Conservation (phyloP, 2,888 invertebrate genomes). For the Graphium colonna region DNA sequence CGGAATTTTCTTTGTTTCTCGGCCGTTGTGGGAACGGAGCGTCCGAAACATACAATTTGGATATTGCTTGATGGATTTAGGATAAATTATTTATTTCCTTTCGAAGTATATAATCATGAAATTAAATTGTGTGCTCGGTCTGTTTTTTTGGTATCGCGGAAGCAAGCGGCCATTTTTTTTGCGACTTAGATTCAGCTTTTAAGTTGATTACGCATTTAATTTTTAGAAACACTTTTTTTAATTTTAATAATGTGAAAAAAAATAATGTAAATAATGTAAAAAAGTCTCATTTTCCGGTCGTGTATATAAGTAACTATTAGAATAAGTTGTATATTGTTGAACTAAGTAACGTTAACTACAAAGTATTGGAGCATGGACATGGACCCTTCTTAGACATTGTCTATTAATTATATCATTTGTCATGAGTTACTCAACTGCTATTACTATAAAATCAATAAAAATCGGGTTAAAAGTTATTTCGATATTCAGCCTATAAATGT, state of each 20-base stretch:
- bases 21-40: not conserved
- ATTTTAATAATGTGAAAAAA: too few relatives aligned
- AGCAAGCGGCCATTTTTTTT: not conserved
- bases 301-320: too few relatives aligned
- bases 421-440: too few relatives aligned
- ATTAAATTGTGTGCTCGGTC: not conserved
- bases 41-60: slow-evolving; percentile 11
- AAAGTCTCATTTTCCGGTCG: too few relatives aligned
- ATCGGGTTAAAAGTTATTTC: too few relatives aligned
- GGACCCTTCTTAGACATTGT: too few relatives aligned
- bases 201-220: not conserved
- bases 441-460: too few relatives aligned
- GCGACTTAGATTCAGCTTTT: not conserved
- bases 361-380: too few relatives aligned
- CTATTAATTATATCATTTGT: too few relatives aligned
- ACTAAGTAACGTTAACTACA: too few relatives aligned
- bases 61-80: slow-evolving; percentile 2
- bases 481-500: not conserved
- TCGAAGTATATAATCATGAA: not conserved
- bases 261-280: too few relatives aligned
- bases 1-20: slow-evolving; percentile 18
- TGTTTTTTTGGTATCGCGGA: not conserved
- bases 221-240: not conserved
- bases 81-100: slow-evolving; percentile 5
- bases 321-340: too few relatives aligned